Base-by-base conservation (phyloP, 2,113 vertebrate genomes). In the Macaca nemestrina region DNA sequence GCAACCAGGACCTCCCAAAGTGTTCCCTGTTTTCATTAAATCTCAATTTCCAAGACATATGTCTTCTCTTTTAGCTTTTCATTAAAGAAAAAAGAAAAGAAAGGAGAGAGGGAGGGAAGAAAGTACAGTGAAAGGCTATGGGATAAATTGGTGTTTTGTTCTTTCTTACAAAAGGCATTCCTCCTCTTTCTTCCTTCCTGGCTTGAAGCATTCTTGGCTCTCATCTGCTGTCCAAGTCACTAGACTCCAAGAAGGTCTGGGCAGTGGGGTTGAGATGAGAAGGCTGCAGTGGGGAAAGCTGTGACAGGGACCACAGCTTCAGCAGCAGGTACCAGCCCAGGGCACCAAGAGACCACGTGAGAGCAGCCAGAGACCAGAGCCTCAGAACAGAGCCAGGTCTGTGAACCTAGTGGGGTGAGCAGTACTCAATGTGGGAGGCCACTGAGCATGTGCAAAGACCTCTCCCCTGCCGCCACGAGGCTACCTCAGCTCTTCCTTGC, bases 21-120 rank as follows among this genome's bases (percentile, higher is more conserved):
- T 92, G 57, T 86, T 96, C 96, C 81, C 94, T 96, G 35, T 50
- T 95, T 97, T 97, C 95, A 97, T 97, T 97, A 97, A 92, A 97
- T 89, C 94, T 98, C 95, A 92, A 52, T 97, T 97, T 97, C 81
- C 80, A 91, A 96, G 82, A 96, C 81, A 96, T 75, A 92, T 94
- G 76, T 94, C 90, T 97, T 94, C 67, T 57, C 35, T 95, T 95
- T 82, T 76, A 88, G 72, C 67, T 95, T 96, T 97, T 94, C 90
- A 95, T 95, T 96, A 97, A 87, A 52, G 59, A 32, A 27, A 30
- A 48, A n/a, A 1, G 40, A 18, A 27, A 7, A 5, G 10, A 14
- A 32, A 38, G 27, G 18, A 27, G 2, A 23, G 23, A 59, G 72
- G 2, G 35, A 73, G 30, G 61, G 48, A 68, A 64, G 48, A 16